Base-by-base conservation (phyloP, 2,888 invertebrate genomes). In the Hermaeophaga mercurialis region DNA sequence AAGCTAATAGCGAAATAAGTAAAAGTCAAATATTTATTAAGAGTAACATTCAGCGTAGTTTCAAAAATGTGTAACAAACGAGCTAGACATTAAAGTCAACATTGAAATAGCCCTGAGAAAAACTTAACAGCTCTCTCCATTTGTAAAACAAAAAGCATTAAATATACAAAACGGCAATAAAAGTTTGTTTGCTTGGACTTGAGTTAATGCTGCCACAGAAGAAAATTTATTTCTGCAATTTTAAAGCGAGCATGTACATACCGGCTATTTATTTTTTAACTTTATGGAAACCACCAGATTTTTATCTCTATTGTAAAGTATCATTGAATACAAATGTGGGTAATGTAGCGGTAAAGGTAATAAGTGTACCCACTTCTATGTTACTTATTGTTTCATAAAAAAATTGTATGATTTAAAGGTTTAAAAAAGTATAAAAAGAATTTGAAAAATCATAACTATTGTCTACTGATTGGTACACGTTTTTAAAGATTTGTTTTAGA, bases 111-210 rank as follows among this genome's bases (percentile, higher is more conserved):
- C 45, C 11, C 11, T 14, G 19, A 45, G 45, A 45, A 45, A 45
- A 45, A 45, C 31, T 33, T 45, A 31, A 45, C 45, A 31, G 45
- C 45, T 45, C 33, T 45, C 18, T 31, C 45, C 45, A 18, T 45
- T 45, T 43, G 43, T 45, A 45, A 45, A 45, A 28, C 45, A 45
- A 45, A 31, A 45, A 33, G 33, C 33, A 45, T 45, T 45, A 31
- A 45, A 28, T 45, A 28, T 45, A 45, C 28, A 45, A 45, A 45
- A 45, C 8, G 31, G 45, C 33, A 45, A 45, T 45, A 45, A 45
- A 43, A 43, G 43, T 26, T n/a, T n/a, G 43, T 14, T 18, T 14
- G 43, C 22, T 22, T 12, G 43, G 43, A 26, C 12, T 22, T 14
- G 43, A 18, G 43, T 26, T 43, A 43, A 24, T 43, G 24, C 19